Percentiles rank a stretch among this genome's conserved stretches.
phyloP scores from a whole-genome alignment of 2,888 invertebrate species.

The Laspeyria flexula region DNA sequence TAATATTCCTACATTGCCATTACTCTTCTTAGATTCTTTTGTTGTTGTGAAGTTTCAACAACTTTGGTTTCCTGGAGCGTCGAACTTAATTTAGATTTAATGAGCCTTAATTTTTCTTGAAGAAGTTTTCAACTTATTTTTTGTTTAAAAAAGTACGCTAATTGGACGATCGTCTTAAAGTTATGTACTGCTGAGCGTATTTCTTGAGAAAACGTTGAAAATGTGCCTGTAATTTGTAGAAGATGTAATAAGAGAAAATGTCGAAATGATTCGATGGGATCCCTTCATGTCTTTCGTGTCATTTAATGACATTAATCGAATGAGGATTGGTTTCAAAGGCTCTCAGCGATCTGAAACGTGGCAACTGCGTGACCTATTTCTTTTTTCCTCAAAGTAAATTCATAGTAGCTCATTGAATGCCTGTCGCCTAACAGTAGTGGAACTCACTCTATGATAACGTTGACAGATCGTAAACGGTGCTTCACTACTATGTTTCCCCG shows the following conservation, averaged over 20 bases:
- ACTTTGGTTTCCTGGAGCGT: constrained; percentile 23
- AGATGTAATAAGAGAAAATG: constrained; percentile 17
- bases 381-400: constrained; percentile 26
- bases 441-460: constrained; percentile 39
- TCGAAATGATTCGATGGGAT: constrained; percentile 31
- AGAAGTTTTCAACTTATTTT: constrained; percentile 29
- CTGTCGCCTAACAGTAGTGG: neutral
- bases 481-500: constrained; percentile 35
- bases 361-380: constrained; percentile 46
- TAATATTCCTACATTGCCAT: constrained; percentile 1
- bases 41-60: constrained; percentile 31
- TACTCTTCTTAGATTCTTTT: constrained; percentile 21
- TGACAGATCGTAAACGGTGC: constrained; percentile 49
- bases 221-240: neutral
- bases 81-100: constrained; percentile 38
- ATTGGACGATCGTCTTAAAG: constrained; percentile 27
- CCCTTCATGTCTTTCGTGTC: constrained; percentile 34
- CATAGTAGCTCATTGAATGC: constrained; percentile 11
- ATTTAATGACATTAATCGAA: constrained; percentile 49
- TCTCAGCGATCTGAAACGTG: constrained; percentile 32
- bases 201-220: neutral
- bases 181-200: too few species aligned
- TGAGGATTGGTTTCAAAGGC: constrained; percentile 39
- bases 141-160: constrained; percentile 31
- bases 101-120: constrained; percentile 37